Conservation (phyloP, 2,888 invertebrate genomes). For the Diarsia brunnea region DNA sequence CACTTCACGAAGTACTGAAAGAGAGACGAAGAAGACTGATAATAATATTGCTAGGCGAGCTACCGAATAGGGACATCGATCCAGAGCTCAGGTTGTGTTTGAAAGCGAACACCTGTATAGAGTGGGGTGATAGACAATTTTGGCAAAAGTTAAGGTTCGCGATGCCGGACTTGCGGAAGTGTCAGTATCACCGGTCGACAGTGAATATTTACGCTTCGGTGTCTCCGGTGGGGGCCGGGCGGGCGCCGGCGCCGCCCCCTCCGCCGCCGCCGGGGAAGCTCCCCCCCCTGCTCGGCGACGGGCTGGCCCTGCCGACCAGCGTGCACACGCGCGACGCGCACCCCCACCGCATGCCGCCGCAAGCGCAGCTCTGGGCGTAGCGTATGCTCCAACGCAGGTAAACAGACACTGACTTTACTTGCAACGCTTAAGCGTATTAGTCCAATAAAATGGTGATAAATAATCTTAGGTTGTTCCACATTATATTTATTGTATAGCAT, state of each 20-base stretch:
- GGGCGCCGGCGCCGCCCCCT: slow-evolving; percentile 91
- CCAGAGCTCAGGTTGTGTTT: slow-evolving; percentile 97
- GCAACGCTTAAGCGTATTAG: slow-evolving; percentile 90
- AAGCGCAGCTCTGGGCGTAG: slow-evolving; percentile 95
- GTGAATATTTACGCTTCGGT: slow-evolving; percentile 94
- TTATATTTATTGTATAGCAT: slow-evolving; percentile 84
- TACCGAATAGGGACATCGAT: slow-evolving; percentile 97
- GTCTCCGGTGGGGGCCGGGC: slow-evolving; percentile 89
- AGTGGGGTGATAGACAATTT: slow-evolving; percentile 98
- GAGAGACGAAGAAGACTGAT: slow-evolving; percentile 96
- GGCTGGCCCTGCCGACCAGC: slow-evolving; percentile 84
- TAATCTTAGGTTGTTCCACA: slow-evolving; percentile 84
- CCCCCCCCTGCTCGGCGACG: slow-evolving; percentile 91
- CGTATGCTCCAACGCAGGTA: slow-evolving; percentile 93
- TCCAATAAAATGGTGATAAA: slow-evolving; percentile 89
- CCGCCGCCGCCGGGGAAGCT: slow-evolving; percentile 92
- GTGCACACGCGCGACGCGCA: slow-evolving; percentile 85
- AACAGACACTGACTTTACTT: slow-evolving; percentile 84
- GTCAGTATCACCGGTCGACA: slow-evolving; percentile 92
- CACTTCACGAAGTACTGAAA: slow-evolving; percentile 97
- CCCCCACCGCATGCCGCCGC: slow-evolving; percentile 91
- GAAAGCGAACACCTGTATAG: slow-evolving; percentile 97
- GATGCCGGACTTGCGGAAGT: slow-evolving; percentile 95
- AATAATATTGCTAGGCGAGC: slow-evolving; percentile 96
- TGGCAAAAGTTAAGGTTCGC: slow-evolving; percentile 99